Evolutionary conservation across 2,888 invertebrate species (phyloP), one percentile per base, ranked within the genome.

Genomic region (Zonitis immaculata): DNA sequence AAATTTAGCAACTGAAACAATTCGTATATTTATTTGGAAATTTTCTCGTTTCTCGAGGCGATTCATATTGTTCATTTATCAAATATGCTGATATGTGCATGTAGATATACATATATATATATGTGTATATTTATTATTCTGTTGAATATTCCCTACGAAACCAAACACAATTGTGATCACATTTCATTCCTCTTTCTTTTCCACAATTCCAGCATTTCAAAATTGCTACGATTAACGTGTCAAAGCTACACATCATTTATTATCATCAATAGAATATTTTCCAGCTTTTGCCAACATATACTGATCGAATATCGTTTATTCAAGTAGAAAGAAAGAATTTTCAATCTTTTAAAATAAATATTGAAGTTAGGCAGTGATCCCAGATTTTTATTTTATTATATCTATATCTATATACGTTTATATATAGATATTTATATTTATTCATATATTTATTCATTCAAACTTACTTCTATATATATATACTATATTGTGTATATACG

Each of bases 171-270:
- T 12, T 42, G 42, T 47, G 39, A 39, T 39, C 39, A n/a, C 20
- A 18, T 39, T 39, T n/a, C 20, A 18, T 35, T 18, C 18, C 14
- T 16, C 35, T 8, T 3, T 9, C 27, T 22, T 14, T 20, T 22
- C 25, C 9, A 7, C 22, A 18, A 35, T 20, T 7, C 9, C 50
- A 4, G 18, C 9, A 44, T n/a, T 11, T 8, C 35, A 47, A 46
- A 54, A 54, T 44, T 53, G 56, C 58, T 57, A 55, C 66, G 66
- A 65, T 66, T 64, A 66, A 65, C 62, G 62, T 66, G 65, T 68
- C 66, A 66, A 59, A 63, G 59, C 57, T 66, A 57, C 54, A 60
- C 57, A 56, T 63, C 66, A 63, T 66, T 66, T 68, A 64, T 65
- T 59, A 61, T 57, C 56, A 44, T 56, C 56, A 56, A 56, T 56